Percentiles rank a stretch among this genome's conserved stretches.
These are phyloP conservation scores for Cnemophilus loriae DNA, from an alignment of 2,113 vertebrate genomes.

Conservation along the genomic window DNA sequence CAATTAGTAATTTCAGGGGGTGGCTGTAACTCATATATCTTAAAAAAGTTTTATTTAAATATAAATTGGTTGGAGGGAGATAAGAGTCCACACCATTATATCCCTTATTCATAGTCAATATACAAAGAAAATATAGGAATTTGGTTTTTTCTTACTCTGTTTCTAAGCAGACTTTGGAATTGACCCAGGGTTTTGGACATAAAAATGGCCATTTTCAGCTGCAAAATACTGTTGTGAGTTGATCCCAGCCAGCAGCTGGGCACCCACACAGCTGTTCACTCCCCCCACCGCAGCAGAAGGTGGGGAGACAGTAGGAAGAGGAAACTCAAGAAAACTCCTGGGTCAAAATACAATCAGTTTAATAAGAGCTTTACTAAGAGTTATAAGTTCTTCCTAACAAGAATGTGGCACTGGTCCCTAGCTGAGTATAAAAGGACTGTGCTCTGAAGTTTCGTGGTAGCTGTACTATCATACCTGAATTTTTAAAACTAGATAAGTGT, in stretches of 20 bases:
- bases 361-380: background rate
- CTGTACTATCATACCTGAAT: background rate
- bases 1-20: constrained; percentile 28
- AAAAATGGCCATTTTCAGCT: background rate
- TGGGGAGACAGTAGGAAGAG: background rate
- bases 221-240: background rate
- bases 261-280: background rate
- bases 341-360: background rate
- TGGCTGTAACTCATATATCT: background rate
- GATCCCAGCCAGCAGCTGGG: background rate
- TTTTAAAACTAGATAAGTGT: background rate
- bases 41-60: constrained; percentile 30
- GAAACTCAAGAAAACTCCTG: background rate
- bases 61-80: constrained; percentile 10
- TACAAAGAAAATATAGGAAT: background rate
- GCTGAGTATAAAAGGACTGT: background rate
- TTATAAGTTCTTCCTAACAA: background rate
- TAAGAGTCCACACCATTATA: background rate
- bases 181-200: background rate
- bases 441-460: background rate
- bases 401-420: background rate
- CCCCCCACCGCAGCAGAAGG: background rate
- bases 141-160: background rate
- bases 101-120: background rate
- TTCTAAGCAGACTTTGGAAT: background rate